phyloP scores from a whole-genome alignment of 2,797 vertebrate species.

The Oryzias sinensis region DNA sequence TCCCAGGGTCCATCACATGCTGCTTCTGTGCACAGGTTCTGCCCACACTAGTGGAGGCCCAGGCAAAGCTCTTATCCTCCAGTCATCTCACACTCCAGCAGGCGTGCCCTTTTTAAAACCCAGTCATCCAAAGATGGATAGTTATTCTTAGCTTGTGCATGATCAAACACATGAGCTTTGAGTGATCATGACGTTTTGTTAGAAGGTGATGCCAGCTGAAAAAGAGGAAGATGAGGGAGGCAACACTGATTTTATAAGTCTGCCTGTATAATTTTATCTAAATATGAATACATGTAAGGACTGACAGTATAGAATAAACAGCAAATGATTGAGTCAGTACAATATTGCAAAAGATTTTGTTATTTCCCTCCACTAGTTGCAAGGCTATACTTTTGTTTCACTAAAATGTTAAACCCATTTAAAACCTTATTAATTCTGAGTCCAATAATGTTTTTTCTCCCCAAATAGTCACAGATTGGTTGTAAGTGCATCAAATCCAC shows the following conservation, averaged over 20 bases:
- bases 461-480: too few relatives aligned
- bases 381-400: too few relatives aligned
- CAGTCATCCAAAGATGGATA: conserved; percentile 50
- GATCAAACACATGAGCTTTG: conserved; percentile 47
- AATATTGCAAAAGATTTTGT: too few relatives aligned
- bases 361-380: too few relatives aligned
- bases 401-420: too few relatives aligned
- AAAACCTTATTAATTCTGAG: too few relatives aligned
- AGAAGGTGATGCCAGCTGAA: conserved; percentile 49
- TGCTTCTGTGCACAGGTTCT: conserved; percentile 45
- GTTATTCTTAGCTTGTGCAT: conserved; percentile 62
- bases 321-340: too few relatives aligned
- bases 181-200: conserved; percentile 61
- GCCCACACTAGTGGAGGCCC: conserved; percentile 41
- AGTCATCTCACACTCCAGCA: conserved; percentile 59
- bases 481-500: too few relatives aligned
- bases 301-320: too few relatives aligned
- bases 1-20: conserved; percentile 51
- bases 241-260: conserved; percentile 35
- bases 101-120: conserved; percentile 33
- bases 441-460: too few relatives aligned
- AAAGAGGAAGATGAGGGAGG: conserved; percentile 30
- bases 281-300: too few relatives aligned
- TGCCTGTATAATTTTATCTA: too few relatives aligned
- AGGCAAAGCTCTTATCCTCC: conserved; percentile 67